Conservation (phyloP, 2,888 invertebrate species). For the Ophonus ardosiacus region DNA sequence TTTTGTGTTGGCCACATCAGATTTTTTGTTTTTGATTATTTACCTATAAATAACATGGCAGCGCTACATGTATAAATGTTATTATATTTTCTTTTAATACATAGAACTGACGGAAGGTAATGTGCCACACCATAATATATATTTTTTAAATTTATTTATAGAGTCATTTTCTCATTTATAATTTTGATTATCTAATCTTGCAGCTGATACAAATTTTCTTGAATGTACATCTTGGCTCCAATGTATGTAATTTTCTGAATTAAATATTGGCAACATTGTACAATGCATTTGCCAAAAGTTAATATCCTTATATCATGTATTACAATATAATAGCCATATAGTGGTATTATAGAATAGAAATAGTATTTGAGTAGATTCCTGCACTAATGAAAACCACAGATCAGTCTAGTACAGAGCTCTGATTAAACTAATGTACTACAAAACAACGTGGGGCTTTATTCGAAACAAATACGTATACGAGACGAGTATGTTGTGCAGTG, state of each 20-base stretch:
- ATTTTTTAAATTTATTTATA: background rate
- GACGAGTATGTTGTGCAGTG: background rate
- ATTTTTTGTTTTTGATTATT: no score
- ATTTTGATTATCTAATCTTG: background rate
- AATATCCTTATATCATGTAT: background rate
- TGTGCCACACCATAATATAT: no score
- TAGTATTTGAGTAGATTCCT: background rate
- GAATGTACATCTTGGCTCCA: background rate
- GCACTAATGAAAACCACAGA: conserved; percentile 22
- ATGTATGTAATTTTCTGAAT: background rate
- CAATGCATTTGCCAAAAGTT: background rate
- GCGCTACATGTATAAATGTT: no score
- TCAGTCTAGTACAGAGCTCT: conserved; percentile 5
- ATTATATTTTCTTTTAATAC: no score
- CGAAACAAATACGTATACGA: background rate
- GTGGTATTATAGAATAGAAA: background rate
- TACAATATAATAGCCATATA: background rate
- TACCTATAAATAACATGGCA: no score
- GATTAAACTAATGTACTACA: conserved; percentile 45
- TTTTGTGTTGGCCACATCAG: no score
- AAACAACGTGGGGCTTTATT: conserved; percentile 13
- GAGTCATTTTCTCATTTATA: background rate
- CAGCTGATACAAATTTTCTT: background rate
- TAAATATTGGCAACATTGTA: background rate
- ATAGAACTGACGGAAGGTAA: no score